Base-by-base conservation (phyloP, 2,888 invertebrate genomes). In the Catocala nupta region DNA sequence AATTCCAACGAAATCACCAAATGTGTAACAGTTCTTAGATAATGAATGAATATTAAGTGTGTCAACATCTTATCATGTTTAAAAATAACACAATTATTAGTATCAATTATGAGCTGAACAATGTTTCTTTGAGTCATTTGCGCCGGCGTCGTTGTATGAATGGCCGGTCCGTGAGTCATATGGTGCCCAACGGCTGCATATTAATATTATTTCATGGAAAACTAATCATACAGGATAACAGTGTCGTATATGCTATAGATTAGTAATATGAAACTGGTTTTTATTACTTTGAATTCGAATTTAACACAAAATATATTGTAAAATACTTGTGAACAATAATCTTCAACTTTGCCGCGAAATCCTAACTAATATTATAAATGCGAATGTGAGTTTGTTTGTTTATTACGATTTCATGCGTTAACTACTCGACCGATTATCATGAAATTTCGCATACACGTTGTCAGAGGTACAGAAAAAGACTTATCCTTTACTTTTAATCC, bases 191-290 rank as follows among this genome's bases (percentile, higher is more conserved):
- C 49, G 56, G 54, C 57, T 65, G 70, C 63, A 65, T 72, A 73
- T 68, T 71, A 73, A 75, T 77, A 70, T 68, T 52, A 45, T 63
- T 85, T 82, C 80, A 73, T 44, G 78, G 85, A 84, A 84, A 82
- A 75, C 77, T 70, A 77, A 80, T 82, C 74, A 75, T 66, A 51
- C 72, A 70, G 70, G 67, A 69, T 56, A 77, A 67, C 57, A 66
- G 63, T 65, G 66, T 68, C 67, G 16, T 44, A 52, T 63, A 73
- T 60, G 48, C 48, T 59, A 9, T 16, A 50, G 33, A 33, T 50
- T 34, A 12, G 5, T 57, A 49, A 48, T 48, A 49, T 52, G 16
- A 55, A 34, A 51, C 33, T 8, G 12, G 13, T 36, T 9, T 39
- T 39, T 39, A 8, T 39, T 8, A 8, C 36, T 39, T 39, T 7